These are phyloP conservation scores for Rhea americana DNA, from an alignment of 2,113 vertebrate species.

Conservation along the genomic window DNA sequence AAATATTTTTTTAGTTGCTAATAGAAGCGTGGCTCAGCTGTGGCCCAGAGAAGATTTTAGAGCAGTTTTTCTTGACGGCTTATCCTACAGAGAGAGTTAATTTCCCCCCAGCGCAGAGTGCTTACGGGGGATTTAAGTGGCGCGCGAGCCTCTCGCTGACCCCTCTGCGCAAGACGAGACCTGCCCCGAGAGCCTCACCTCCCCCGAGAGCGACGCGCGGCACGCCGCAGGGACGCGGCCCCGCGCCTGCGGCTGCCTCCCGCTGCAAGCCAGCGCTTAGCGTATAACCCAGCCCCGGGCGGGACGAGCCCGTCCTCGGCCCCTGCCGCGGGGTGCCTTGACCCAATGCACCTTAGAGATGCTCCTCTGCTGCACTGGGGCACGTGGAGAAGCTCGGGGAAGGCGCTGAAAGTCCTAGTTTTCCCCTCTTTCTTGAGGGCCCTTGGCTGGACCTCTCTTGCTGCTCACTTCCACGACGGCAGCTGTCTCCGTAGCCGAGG, in stretches of 20 bases:
- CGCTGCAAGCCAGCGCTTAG: not conserved
- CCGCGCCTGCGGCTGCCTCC: not conserved
- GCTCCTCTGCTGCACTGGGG: not conserved
- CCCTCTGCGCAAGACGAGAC: conserved; percentile 35
- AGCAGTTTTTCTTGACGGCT: conserved; percentile 55
- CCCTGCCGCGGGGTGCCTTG: fast-evolving
- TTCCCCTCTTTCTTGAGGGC: not conserved
- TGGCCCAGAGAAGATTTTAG: conserved; percentile 22
- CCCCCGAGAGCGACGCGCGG: not conserved
- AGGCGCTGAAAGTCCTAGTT: not conserved
- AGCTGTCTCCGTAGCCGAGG: fast-evolving
- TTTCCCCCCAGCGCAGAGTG: conserved; percentile 32
- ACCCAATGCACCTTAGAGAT: not conserved
- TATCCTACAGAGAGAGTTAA: conserved; percentile 51
- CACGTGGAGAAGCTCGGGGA: fast-evolving
- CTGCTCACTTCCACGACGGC: fast-evolving
- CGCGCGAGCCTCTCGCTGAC: not conserved
- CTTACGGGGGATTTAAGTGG: conserved; percentile 54
- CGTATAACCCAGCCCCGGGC: not conserved
- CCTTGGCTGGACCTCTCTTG: fast-evolving
- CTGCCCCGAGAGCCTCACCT: conserved; percentile 34
- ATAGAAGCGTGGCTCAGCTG: conserved; percentile 39
- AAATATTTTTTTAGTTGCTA: conserved; percentile 70
- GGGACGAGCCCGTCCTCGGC: not conserved
- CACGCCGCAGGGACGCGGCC: not conserved